Base-by-base conservation (phyloP, 2,797 vertebrate species). In the Acomys russatus region DNA sequence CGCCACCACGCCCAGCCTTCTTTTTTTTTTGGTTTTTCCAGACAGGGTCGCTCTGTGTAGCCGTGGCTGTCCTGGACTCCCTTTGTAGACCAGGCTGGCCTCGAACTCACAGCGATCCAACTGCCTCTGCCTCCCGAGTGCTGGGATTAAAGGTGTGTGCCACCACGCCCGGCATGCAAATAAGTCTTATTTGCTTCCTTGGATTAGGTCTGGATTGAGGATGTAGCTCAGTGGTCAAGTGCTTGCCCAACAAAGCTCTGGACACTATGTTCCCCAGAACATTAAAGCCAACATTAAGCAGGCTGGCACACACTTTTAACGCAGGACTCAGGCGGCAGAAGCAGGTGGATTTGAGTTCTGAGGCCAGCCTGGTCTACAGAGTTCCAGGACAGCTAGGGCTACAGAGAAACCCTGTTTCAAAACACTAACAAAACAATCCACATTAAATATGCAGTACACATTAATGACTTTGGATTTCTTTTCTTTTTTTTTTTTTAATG, bases 381-480 rank as follows among this genome's bases (percentile, higher is more conserved):
- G 23, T 82, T 63, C 12, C 12, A 63, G 56, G 35, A 64, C 15
- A 84, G 18, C 30, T 9, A 84, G 30, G 63, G 28, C 64, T 54
- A 68, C 44, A 85, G 10, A 63, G 14, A 30, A 63, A 63, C 22
- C 33, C 30, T 61, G 6, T 17, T 14, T 68, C 22, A 33, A 59
- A 59, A 54, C 44, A 44, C 44, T 44, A 44, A 44, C 44, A 85
- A 54, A 59, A 18, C 9, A 64, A 93, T 23, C 14, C 64, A 68
- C 88, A 87, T 64, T 85, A 96, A 87, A 78, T 54, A 94, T 76
- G 92, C 74, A 93, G n/a, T 33, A 78, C 12, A 33, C 51, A 93
- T 15, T 84, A 88, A 56, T 20, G 28, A 63, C 78, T n/a, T 68
- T 59, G 51, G 56, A 78, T 23, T 74, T 84, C 59, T 86, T n/a